Base-by-base conservation (phyloP, 2,888 invertebrate species). In the Eupithecia dodoneata region DNA sequence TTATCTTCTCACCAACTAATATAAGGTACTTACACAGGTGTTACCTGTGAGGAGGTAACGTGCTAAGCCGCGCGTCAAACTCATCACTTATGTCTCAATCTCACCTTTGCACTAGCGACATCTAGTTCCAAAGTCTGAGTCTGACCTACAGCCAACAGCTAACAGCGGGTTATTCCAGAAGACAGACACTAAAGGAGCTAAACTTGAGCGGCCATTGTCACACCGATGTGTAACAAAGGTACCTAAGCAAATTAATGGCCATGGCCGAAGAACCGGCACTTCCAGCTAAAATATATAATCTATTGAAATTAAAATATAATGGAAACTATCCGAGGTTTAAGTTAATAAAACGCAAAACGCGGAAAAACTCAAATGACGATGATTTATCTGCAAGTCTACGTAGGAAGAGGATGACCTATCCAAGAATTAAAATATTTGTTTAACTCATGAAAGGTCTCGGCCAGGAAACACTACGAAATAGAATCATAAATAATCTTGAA, bases 111-210 rank as follows among this genome's bases (percentile, higher is more conserved):
- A 66, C 42, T 42, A 42, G 66, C 66, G 66, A 42, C 66, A 15
- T 66, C 66, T 66, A 66, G 65, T 41, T 15, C 42, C 55, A 59
- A 59, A n/a, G 4, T 42, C 6, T 41, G 41, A 3, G 42, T 15
- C 15, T 42, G 66, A 66, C 41, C 66, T 42, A 42, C 30, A 7
- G 66, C 71, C 49, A 71, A 41, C 66, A 66, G 66, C 66, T 66
- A 42, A 66, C 66, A 42, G 66, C 13, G 66, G 65, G 13, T 42
- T 6, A 66, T 42, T 66, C 66, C 42, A 6, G 2, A 41, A 66
- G 66, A 66, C 66, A 66, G 66, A 42, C 66, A 66, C 66, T 66
- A 42, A 66, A 42, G 42, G 66, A 66, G 66, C 66, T 42, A 66
- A 66, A 66, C 66, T 42, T 66, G 6, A 66, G 66, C 66, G 66